Evolutionary conservation across 2,113 vertebrate species (phyloP), one percentile per base, ranked within the genome.

Genomic region (Mandrillus leucophaeus): DNA sequence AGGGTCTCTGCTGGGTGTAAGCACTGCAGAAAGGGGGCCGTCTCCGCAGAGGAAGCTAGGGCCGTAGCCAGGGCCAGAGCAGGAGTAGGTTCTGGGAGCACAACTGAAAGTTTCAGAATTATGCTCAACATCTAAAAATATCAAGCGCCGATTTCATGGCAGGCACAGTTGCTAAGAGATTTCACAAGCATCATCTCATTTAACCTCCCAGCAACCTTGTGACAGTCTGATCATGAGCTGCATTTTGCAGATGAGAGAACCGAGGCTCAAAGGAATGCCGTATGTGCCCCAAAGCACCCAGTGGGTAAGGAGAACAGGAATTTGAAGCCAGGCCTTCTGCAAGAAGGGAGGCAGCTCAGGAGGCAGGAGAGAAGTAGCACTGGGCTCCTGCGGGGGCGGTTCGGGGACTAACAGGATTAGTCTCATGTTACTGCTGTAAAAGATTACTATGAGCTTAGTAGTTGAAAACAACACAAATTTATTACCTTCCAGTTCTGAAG

Each of bases 91-190:
- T 84, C 73, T 78, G 78, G 66, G 23, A 66, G 32, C 27, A 81
- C n/a, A 40, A 66, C 80, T 30, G 48, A 45, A 90, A 92, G 70
- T 43, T 92, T 92, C 70, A 87, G 90, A 92, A 92, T 95, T 89
- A 66, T 43, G 66, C 83, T 95, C 78, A 4, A 35, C 32, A 61
- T 72, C 88, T 95, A 86, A 96, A 92, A 97, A 95, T 84, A 96
- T 55, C 68, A 20, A 57, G 91, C 55, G 38, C 88, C 35, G 32
- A 43, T 57, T 83, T 83, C 6, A 22, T 81, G 59, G 73, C 79
- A 30, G 73, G 73, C 83, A 23, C 0, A 3, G 95, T 96, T 97
- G 96, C 97, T 92, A 97, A 87, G 93, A 97, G 80, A 94, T 70
- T 16, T 27, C 70, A 59, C 32, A 18, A 45, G 88, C 90, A 2